phyloP scores from a whole-genome alignment of 2,113 vertebrate species.

The Scolopax mira region DNA sequence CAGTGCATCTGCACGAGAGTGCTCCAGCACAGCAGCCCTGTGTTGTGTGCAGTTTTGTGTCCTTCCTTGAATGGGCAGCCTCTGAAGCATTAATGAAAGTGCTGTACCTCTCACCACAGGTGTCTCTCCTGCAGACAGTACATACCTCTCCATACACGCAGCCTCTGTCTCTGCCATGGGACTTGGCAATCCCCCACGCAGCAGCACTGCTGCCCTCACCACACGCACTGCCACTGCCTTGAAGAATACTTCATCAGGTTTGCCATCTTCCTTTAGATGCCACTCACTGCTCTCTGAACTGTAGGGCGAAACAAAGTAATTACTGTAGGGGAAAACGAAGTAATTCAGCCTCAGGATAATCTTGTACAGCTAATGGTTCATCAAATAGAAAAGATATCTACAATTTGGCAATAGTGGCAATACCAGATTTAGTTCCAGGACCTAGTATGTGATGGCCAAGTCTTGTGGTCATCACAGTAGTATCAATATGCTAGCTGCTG shows the following conservation, averaged over 20 bases:
- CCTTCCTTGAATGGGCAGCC: neutral
- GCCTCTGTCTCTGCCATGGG: neutral
- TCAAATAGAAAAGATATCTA: neutral
- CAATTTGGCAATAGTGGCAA: neutral
- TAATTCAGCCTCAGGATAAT: neutral
- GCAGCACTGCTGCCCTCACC: constrained; percentile 8
- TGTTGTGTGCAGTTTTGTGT: neutral
- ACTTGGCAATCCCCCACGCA: neutral
- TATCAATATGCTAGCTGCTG: neutral
- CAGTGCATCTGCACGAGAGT: accelerated
- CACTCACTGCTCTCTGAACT: neutral
- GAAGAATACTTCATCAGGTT: constrained; percentile 40
- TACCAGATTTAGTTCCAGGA: neutral
- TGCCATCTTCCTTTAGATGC: neutral
- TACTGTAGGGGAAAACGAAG: neutral
- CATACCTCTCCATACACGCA: neutral
- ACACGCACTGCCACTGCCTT: neutral
- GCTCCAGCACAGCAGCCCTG: neutral
- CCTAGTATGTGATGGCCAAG: neutral
- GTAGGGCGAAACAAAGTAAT: neutral
- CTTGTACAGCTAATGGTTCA: neutral
- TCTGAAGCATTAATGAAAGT: accelerated
- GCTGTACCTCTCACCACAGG: constrained; percentile 46
- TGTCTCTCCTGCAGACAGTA: neutral
- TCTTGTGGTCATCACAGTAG: neutral